A percentile compares a stretch with the other conserved stretches of the same genome.
Evolutionary conservation across 2,797 vertebrate species (phyloP).

Genomic region (Pachyuromys duprasi): DNA sequence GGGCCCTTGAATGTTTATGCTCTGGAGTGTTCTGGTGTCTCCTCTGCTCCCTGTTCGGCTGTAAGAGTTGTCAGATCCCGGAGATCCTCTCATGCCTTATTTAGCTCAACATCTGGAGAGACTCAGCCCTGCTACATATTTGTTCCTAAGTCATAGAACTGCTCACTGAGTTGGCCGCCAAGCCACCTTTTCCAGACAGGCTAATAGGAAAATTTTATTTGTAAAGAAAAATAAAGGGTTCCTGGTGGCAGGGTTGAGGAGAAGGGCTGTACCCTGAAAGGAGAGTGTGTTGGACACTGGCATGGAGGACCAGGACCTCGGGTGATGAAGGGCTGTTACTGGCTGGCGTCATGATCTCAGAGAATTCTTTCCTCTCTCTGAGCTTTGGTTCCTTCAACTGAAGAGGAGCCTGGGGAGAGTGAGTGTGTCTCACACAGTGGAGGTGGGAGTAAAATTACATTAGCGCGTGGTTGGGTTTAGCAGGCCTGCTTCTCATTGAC

Average conservation of each 20-base stretch:
- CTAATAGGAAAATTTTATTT: slow-evolving; percentile 77
- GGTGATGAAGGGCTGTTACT: background rate
- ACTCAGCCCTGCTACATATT: slow-evolving; percentile 62
- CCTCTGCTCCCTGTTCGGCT: slow-evolving; percentile 24
- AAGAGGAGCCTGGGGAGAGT: background rate
- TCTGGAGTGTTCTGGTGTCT: background rate
- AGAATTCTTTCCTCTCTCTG: background rate
- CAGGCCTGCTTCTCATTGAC: background rate
- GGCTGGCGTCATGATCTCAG: background rate
- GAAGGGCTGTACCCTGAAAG: slow-evolving; percentile 4
- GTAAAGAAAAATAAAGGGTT: slow-evolving; percentile 61
- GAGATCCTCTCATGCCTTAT: slow-evolving; percentile 33
- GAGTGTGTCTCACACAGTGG: background rate
- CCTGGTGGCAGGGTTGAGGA: slow-evolving; percentile 53
- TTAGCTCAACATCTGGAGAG: slow-evolving; percentile 69
- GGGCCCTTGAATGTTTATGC: slow-evolving; percentile 3
- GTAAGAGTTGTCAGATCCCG: background rate
- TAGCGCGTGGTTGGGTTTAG: slow-evolving; percentile 1
- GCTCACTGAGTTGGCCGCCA: slow-evolving; percentile 67
- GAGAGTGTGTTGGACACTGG: background rate
- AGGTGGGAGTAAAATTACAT: background rate
- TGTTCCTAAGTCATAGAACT: slow-evolving; percentile 71
- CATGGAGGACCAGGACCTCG: background rate
- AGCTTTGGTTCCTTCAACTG: slow-evolving; percentile 13
- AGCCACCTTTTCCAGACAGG: slow-evolving; percentile 77